Conservation (phyloP, 1,140 invertebrate species). For the Thalassaphorura encarpata region DNA sequence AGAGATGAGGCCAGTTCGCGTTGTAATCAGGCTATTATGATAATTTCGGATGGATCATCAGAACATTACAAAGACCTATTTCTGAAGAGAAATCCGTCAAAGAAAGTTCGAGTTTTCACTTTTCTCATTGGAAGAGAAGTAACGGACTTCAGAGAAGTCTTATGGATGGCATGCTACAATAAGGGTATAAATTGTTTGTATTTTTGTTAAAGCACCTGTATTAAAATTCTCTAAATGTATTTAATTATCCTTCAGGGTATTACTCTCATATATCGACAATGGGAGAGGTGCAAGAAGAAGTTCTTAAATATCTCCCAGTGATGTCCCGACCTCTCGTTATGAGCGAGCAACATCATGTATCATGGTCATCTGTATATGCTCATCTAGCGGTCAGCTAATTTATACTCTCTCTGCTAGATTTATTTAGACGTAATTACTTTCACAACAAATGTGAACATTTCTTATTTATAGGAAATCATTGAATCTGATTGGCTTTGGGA, state of each 20-base stretch:
- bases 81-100: constrained; percentile 44
- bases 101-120: constrained; percentile 80
- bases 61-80: constrained; percentile 87
- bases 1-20: constrained; percentile 64
- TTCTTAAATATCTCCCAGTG: constrained; percentile 81
- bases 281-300: constrained; percentile 88
- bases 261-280: constrained; percentile 86
- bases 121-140: constrained; percentile 94
- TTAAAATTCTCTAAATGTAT: background rate
- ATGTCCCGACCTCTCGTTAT: constrained; percentile 77
- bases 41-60: constrained; percentile 95
- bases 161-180: constrained; percentile 96
- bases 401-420: too few relatives aligned
- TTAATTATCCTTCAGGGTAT: constrained; percentile 53
- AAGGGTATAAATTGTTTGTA: constrained; percentile 57
- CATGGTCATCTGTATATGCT: constrained; percentile 88
- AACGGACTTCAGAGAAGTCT: constrained; percentile 77
- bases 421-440: background rate
- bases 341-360: constrained; percentile 62
- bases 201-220: too few relatives aligned
- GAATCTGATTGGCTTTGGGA: constrained; percentile 84
- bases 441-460: background rate
- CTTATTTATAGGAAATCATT: constrained; percentile 57
- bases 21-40: constrained; percentile 97
- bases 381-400: constrained; percentile 72